Evolutionary conservation across 1,140 invertebrate genomes (phyloP).

Genomic region (Thaumatotibia leucotreta): DNA sequence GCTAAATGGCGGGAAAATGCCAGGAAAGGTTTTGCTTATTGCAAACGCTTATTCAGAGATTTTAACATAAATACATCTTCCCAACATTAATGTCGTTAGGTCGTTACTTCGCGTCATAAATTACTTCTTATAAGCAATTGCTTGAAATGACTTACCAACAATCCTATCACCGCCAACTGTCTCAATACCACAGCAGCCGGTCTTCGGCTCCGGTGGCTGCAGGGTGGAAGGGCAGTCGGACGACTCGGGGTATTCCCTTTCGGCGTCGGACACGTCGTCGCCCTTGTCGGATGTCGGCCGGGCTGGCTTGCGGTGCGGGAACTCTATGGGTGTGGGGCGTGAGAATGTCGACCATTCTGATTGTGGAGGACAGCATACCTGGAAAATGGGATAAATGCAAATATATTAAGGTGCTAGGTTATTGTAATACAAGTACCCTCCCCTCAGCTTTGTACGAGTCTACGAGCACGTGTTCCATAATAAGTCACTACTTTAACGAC

Average conservation of each 20-base stretch:
- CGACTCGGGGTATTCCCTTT: background rate
- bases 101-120: too few species aligned
- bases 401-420: too few species aligned
- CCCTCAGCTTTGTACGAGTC: too few species aligned
- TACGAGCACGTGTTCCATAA: too few species aligned
- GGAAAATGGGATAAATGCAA: background rate
- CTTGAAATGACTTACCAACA: background rate
- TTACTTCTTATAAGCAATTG: background rate
- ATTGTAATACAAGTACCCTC: too few species aligned
- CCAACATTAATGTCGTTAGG: too few species aligned
- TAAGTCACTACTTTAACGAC: too few species aligned
- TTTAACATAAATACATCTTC: too few species aligned
- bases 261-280: conserved; percentile 1
- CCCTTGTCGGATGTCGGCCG: background rate
- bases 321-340: background rate
- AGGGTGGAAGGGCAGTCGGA: background rate
- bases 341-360: background rate
- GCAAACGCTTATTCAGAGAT: too few species aligned
- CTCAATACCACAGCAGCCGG: background rate
- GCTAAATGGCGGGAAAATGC: too few species aligned
- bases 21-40: too few species aligned
- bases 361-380: conserved; percentile 13
- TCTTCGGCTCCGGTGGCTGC: background rate
- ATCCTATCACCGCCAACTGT: background rate
- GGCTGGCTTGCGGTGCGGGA: background rate